Percentiles rank a stretch among this genome's conserved stretches.
Conservation (phyloP, 1,140 invertebrate genomes). For the Bacillus rossius region DNA sequence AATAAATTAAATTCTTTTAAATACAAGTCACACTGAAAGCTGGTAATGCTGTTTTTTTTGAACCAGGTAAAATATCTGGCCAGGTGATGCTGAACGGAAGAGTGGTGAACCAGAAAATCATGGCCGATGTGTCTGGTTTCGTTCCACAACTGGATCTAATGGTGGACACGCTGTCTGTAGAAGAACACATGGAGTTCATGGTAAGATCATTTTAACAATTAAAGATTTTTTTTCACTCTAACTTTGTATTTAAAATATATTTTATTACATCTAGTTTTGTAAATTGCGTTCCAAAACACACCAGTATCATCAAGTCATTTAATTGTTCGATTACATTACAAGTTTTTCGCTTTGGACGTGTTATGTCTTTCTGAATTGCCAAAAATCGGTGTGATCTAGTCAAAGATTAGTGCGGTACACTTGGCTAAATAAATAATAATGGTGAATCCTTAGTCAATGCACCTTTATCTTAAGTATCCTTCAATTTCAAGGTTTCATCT, state of each 20-base stretch:
- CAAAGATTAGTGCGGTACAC: too few relatives aligned
- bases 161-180: constrained; percentile 58
- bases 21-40: not conserved
- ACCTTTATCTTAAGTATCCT: too few relatives aligned
- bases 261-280: too few relatives aligned
- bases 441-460: too few relatives aligned
- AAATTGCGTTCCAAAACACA: too few relatives aligned
- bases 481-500: too few relatives aligned
- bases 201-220: constrained; percentile 41
- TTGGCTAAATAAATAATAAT: too few relatives aligned
- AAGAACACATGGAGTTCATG: constrained; percentile 72
- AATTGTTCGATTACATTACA: too few relatives aligned
- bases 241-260: not conserved
- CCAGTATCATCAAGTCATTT: too few relatives aligned
- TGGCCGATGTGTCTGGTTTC: constrained; percentile 64
- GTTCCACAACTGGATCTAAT: constrained; percentile 65
- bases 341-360: too few relatives aligned
- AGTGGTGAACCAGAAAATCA: constrained; percentile 50
- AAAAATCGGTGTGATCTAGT: too few relatives aligned
- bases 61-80: not conserved
- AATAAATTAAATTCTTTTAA: not conserved
- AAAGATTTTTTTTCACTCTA: constrained; percentile 11
- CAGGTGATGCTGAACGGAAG: constrained; percentile 48
- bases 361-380: too few relatives aligned
- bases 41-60: not conserved